These are phyloP conservation scores for Thamnaconus septentrionalis DNA, from an alignment of 2,113 vertebrate genomes.

Conservation along the genomic window DNA sequence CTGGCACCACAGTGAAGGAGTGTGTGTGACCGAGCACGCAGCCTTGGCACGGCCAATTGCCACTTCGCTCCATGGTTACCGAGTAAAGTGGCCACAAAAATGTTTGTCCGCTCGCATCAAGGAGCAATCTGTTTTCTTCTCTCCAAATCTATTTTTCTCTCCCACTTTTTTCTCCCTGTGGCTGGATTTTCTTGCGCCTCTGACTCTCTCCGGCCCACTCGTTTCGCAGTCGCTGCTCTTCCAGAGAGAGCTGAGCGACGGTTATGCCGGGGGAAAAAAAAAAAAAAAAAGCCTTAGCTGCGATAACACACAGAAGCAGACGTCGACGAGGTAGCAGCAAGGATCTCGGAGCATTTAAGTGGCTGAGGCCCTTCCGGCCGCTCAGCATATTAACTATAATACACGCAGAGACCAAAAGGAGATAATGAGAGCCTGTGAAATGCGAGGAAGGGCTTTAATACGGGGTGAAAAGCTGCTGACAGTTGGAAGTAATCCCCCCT, in stretches of 20 bases:
- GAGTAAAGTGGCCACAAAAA: slow-evolving; percentile 59
- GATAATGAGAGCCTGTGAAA: slow-evolving; percentile 5
- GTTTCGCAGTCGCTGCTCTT: slow-evolving; percentile 7
- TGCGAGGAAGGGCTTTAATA: slow-evolving; percentile 25
- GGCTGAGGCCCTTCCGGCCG: slow-evolving; percentile 10
- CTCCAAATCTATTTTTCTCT: neutral
- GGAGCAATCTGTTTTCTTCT: slow-evolving; percentile 49
- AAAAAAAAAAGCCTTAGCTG: slow-evolving; percentile 6
- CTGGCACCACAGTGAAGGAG: slow-evolving; percentile 43
- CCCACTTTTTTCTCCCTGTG: slow-evolving; percentile 22
- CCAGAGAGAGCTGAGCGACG: slow-evolving; percentile 13
- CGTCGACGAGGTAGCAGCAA: slow-evolving; percentile 23
- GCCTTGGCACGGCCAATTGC: slow-evolving; percentile 56
- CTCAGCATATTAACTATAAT: slow-evolving; percentile 22
- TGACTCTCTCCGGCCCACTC: neutral
- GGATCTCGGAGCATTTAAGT: slow-evolving; percentile 7
- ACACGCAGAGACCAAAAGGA: slow-evolving; percentile 10
- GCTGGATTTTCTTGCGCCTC: slow-evolving; percentile 4
- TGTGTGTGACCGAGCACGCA: slow-evolving; percentile 45
- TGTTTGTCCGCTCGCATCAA: slow-evolving; percentile 60
- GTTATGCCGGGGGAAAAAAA: neutral
- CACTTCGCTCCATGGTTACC: slow-evolving; percentile 65
- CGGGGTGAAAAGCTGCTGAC: slow-evolving; percentile 50
- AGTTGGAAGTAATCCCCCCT: slow-evolving; percentile 52
- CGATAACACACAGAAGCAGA: slow-evolving; percentile 18